These are phyloP conservation scores for Paedocypris micromegethes DNA, from an alignment of 2,797 vertebrate species.

Conservation along the genomic window DNA sequence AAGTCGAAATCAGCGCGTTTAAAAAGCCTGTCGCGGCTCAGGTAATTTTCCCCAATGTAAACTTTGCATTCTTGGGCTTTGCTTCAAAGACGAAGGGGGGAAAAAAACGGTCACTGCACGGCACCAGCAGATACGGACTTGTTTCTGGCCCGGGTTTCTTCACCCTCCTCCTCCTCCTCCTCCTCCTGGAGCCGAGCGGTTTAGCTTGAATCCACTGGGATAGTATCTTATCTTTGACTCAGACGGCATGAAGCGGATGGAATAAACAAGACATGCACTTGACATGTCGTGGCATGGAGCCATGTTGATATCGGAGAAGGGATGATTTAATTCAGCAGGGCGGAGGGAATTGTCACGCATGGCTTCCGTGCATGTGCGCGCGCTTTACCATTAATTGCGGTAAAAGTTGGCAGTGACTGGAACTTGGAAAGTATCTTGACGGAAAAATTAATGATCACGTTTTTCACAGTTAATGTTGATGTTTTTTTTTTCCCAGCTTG, in stretches of 20 bases:
- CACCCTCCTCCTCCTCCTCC: constrained; percentile 2
- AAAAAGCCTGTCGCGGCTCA: constrained; percentile 25
- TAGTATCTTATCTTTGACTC: constrained; percentile 54
- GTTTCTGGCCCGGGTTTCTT: constrained; percentile 41
- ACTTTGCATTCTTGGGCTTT: constrained; percentile 63
- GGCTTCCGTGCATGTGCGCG: neutral
- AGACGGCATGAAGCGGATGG: constrained; percentile 39
- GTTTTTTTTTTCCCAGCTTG: too few relatives aligned
- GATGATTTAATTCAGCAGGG: constrained; percentile 6
- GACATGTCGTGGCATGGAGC: constrained; percentile 43
- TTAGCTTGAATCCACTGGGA: constrained; percentile 35
- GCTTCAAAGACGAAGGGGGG: constrained; percentile 60
- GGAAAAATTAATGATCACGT: too few relatives aligned
- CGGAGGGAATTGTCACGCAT: neutral
- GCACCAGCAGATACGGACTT: constrained; percentile 62
- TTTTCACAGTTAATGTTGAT: too few relatives aligned
- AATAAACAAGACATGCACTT: constrained; percentile 41
- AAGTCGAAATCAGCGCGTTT: constrained; percentile 28
- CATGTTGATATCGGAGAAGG: constrained; percentile 22
- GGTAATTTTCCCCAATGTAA: constrained; percentile 56
- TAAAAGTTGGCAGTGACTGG: too few relatives aligned
- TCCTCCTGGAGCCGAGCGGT: constrained; percentile 27
- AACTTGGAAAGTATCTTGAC: too few relatives aligned
- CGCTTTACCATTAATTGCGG: neutral
- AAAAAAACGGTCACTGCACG: constrained; percentile 49